phyloP scores from a whole-genome alignment of 2,113 vertebrate species.

The Rhinolophus sinicus region DNA sequence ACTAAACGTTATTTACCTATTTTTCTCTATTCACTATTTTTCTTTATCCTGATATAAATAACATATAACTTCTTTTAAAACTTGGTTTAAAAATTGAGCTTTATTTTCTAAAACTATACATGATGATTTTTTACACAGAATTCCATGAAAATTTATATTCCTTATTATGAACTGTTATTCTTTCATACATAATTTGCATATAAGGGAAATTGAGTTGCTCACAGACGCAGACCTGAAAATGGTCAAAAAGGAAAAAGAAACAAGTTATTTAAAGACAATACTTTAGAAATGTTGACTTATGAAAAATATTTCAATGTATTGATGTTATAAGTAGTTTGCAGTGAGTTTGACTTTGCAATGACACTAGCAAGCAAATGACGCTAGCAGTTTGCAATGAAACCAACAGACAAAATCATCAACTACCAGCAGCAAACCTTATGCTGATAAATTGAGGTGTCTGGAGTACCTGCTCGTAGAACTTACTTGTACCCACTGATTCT shows the following conservation, averaged over 20 bases:
- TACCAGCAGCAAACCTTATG: neutral
- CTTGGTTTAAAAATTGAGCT: neutral
- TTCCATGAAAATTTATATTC: neutral
- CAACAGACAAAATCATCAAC: neutral
- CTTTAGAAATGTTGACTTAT: neutral
- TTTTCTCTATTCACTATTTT: neutral
- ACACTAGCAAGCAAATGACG: no score
- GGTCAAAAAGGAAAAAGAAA: neutral
- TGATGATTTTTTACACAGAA: neutral
- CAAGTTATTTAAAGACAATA: slow-evolving; percentile 37
- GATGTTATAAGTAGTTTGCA: neutral
- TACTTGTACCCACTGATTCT: neutral
- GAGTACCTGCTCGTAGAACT: neutral
- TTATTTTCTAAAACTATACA: neutral
- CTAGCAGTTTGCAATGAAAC: neutral
- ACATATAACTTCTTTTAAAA: neutral
- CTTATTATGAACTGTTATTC: neutral
- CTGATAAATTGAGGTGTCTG: neutral
- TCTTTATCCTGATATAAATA: neutral
- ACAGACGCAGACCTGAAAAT: neutral
- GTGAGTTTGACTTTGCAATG: neutral
- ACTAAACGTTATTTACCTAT: neutral
- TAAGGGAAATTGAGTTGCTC: neutral
- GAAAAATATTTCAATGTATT: slow-evolving; percentile 5
- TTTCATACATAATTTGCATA: neutral